Percentiles rank a stretch among this genome's conserved stretches.
phyloP scores from a whole-genome alignment of 2,888 invertebrate species.

The Molanna angustata region DNA sequence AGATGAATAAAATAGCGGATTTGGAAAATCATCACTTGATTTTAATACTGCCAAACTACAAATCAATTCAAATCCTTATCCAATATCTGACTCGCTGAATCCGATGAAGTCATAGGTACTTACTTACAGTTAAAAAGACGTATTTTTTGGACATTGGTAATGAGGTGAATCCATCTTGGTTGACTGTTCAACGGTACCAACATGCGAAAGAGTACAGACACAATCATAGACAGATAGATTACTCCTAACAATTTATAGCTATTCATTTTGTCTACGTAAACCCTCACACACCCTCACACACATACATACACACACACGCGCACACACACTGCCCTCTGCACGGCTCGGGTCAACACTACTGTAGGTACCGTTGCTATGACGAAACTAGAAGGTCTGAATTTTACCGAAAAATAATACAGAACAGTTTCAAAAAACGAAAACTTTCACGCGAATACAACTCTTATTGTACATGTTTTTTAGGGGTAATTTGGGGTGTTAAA shows the following conservation, averaged over 20 bases:
- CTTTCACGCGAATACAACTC: conserved; percentile 4
- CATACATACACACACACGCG: conserved; percentile 9
- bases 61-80: too few species aligned
- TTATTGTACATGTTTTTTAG: neutral
- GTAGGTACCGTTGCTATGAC: conserved; percentile 29
- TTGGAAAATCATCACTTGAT: too few species aligned
- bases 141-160: too few species aligned
- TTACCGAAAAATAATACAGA: conserved; percentile 20
- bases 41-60: too few species aligned
- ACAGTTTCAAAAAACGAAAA: conserved; percentile 11
- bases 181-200: too few species aligned
- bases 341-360: neutral
- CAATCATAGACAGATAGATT: too few species aligned
- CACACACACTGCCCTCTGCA: neutral
- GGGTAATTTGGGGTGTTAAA: neutral
- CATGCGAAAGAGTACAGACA: neutral
- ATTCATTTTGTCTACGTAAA: conserved; percentile 28
- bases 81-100: too few species aligned
- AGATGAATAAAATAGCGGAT: too few species aligned
- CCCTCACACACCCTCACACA: conserved; percentile 8
- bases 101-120: too few species aligned
- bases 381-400: conserved; percentile 30
- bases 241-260: conserved; percentile 31
- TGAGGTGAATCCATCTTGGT: too few species aligned
- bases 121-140: too few species aligned